phyloP scores from a whole-genome alignment of 2,113 vertebrate species.

The Rostratula benghalensis region DNA sequence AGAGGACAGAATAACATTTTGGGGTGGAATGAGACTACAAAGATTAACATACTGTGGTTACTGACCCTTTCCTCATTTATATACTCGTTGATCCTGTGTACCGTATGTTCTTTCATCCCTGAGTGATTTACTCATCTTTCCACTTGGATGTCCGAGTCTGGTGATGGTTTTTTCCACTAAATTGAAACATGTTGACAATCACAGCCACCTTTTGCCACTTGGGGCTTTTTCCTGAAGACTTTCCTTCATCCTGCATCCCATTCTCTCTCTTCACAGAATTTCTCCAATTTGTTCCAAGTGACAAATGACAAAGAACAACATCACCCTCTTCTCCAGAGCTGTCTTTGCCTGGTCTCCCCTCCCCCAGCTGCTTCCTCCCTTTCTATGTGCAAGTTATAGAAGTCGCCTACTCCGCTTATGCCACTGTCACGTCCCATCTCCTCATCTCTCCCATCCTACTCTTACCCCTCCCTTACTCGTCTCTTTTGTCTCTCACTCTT shows the following conservation, averaged over 20 bases:
- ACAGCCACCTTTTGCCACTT: not conserved
- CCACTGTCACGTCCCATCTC: not conserved
- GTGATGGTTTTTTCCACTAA: not conserved
- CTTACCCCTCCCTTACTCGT: not conserved
- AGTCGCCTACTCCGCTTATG: accelerated
- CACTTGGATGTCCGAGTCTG: not conserved
- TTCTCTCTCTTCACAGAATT: not conserved
- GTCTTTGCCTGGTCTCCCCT: not conserved
- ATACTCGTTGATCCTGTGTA: not conserved
- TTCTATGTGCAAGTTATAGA: not conserved
- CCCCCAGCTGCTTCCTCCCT: not conserved
- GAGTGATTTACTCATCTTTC: not conserved
- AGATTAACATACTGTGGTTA: not conserved
- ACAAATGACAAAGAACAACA: not conserved
- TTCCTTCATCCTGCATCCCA: not conserved
- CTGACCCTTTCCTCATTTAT: not conserved
- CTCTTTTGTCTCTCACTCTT: not conserved
- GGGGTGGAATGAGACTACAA: not conserved
- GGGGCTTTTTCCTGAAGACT: not conserved
- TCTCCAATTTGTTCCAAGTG: not conserved
- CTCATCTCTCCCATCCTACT: not conserved
- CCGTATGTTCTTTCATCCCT: accelerated
- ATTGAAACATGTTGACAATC: not conserved
- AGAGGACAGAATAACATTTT: not conserved
- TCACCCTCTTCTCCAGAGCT: not conserved